phyloP scores from a whole-genome alignment of 2,113 vertebrate genomes.

The Ptilonorhynchus violaceus region DNA sequence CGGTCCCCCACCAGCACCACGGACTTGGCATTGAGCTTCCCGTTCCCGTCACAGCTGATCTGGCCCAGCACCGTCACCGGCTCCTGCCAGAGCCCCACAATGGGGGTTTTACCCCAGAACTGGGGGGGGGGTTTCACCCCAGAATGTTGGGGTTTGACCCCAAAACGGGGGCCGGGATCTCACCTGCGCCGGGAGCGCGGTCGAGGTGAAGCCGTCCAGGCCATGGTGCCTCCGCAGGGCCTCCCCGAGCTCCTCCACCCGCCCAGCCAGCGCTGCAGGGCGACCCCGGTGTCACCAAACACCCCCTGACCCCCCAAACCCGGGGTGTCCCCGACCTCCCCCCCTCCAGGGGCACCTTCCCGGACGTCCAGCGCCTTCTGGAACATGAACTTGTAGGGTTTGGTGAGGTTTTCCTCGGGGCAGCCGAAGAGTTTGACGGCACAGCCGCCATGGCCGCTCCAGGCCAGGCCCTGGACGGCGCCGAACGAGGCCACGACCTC shows the following conservation, averaged over 20 bases:
- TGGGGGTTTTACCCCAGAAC: not conserved
- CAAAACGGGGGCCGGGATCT: not conserved
- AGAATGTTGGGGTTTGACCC: not conserved
- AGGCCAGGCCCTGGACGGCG: constrained; percentile 66
- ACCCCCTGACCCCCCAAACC: not conserved
- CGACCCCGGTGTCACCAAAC: no score
- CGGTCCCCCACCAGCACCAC: constrained; percentile 83
- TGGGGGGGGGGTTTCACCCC: not conserved
- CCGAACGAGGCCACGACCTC: constrained; percentile 85
- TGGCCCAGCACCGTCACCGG: constrained; percentile 81
- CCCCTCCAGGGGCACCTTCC: constrained; percentile 64
- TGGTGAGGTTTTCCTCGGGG: constrained; percentile 59
- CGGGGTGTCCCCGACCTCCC: not conserved
- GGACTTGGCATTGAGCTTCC: constrained; percentile 86
- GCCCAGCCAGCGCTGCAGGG: constrained; percentile 75
- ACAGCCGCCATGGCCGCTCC: constrained; percentile 72
- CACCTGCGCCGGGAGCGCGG: constrained; percentile 82
- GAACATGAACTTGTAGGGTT: constrained; percentile 90
- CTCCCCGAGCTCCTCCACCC: constrained; percentile 85
- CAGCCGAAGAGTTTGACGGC: constrained; percentile 61
- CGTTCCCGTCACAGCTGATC: constrained; percentile 86
- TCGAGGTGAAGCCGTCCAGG: constrained; percentile 83
- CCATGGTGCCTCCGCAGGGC: constrained; percentile 76
- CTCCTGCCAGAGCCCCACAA: constrained; percentile 46
- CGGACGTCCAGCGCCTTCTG: constrained; percentile 83